Percentiles rank a stretch among this genome's conserved stretches.
phyloP scores from a whole-genome alignment of 2,797 vertebrate genomes.

The Paratrypauchen microcephalus region DNA sequence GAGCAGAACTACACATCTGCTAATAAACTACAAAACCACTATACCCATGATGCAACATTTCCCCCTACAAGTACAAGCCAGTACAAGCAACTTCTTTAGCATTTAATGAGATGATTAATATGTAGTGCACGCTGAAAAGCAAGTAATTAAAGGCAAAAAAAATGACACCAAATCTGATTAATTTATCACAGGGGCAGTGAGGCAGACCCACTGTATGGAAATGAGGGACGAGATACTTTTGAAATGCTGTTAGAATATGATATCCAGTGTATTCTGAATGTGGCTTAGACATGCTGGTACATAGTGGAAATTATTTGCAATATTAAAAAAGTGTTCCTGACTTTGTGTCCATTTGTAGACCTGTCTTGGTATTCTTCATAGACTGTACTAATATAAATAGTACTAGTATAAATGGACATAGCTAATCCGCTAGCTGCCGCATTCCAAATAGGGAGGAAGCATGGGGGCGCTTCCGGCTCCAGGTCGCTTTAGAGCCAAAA shows the following conservation, averaged over 20 bases:
- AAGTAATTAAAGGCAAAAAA: conserved; percentile 36
- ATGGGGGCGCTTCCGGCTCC: too few relatives aligned
- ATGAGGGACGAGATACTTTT: conserved; percentile 18
- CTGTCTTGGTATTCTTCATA: neutral
- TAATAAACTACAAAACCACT: conserved; percentile 19
- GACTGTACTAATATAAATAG: too few relatives aligned
- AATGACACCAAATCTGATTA: conserved; percentile 37
- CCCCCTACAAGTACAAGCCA: conserved; percentile 6
- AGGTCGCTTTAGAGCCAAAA: too few relatives aligned
- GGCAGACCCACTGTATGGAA: conserved; percentile 22
- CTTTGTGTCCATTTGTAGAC: neutral
- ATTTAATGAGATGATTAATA: conserved; percentile 51
- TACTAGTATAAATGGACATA: too few relatives aligned
- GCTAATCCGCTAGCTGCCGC: too few relatives aligned
- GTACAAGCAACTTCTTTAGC: conserved; percentile 19
- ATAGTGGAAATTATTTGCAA: neutral
- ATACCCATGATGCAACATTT: conserved; percentile 6
- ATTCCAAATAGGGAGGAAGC: too few relatives aligned
- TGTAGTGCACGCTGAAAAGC: conserved; percentile 36
- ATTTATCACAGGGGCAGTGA: conserved; percentile 35
- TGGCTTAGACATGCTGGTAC: neutral
- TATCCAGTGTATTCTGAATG: neutral
- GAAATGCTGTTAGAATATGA: neutral
- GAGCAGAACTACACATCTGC: conserved; percentile 32
- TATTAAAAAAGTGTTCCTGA: neutral